Conservation (phyloP, 2,888 invertebrate species). For the Dynastes grantii region DNA sequence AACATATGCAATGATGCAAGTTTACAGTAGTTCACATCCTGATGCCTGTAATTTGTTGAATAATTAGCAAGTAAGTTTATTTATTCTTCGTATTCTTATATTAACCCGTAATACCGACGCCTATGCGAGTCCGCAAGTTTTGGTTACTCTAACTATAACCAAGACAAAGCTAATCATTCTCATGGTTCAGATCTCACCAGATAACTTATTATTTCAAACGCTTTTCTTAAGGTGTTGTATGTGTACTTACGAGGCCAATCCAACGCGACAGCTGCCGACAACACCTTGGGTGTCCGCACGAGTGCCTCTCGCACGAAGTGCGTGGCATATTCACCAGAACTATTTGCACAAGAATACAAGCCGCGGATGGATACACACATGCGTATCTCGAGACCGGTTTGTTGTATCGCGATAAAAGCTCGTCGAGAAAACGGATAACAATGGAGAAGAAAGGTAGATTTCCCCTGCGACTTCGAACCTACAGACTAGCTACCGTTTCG, state of each 20-base stretch:
- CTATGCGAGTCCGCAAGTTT: too few species aligned
- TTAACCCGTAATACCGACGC: too few species aligned
- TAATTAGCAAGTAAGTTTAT: too few species aligned
- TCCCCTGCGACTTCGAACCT: constrained; percentile 56
- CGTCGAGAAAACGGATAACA: constrained; percentile 54
- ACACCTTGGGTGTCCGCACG: constrained; percentile 37
- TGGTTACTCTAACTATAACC: too few species aligned
- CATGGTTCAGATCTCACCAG: not conserved
- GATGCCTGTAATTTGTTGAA: too few species aligned
- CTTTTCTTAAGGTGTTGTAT: not conserved
- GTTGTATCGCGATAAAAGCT: constrained; percentile 52
- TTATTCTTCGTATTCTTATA: too few species aligned
- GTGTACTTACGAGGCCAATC: not conserved
- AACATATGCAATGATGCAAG: too few species aligned
- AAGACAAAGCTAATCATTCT: not conserved
- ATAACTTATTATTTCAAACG: constrained; percentile 34
- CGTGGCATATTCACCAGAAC: constrained; percentile 48
- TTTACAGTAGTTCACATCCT: too few species aligned
- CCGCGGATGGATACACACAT: constrained; percentile 26
- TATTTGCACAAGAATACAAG: constrained; percentile 51
- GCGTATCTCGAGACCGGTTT: constrained; percentile 13
- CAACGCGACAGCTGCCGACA: not conserved
- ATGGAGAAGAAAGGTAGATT: constrained; percentile 58
- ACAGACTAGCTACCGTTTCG: not conserved
- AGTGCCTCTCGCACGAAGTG: constrained; percentile 36